Evolutionary conservation across 2,797 vertebrate genomes (phyloP), one percentile per base, ranked within the genome.

Genomic region (Setipinna tenuifilis): DNA sequence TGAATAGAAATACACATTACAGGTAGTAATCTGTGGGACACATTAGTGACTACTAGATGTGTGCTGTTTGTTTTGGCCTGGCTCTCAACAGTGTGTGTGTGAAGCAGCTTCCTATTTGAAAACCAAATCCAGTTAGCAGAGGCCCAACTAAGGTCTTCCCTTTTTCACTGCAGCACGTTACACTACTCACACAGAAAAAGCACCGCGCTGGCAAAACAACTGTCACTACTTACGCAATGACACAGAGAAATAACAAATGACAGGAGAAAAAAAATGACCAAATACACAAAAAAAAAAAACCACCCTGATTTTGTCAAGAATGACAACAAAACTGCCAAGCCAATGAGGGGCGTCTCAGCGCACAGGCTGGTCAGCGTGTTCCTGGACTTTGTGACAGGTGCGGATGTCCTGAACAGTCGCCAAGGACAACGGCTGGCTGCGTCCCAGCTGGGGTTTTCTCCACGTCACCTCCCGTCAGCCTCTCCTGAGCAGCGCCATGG

Each of bases 121-220:
- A 83, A 84, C 83, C 57, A 35, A 88, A 86, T 83, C 71, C 78
- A 46, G 78, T 61, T 75, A 80, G 82, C 68, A 6, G 35, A 41
- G 5, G 9, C 19, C 31, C 17, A 78, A 41, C 71, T 16, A 78
- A 44, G 71, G 35, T 44, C 31, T 78, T 44, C 19, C 3, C 3
- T 54, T 54, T 7, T 78, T 1, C 35, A 44, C 6, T 44, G 35
- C 35, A 41, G 19, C 31, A 21, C 21, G 71, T 16, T 78, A 21
- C 6, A 14, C 71, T 78, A 19, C 5, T 9, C 35, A 44, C 6
- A 41, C 71, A 78, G 6, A 78, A 78, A 75, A 78, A 78, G 71
- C 41, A 35, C 71, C 71, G 5, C 71, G 4, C 31, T 10, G 71
- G 71, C 17, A 21, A 78, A 21, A 21, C 31, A 31, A 78, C 71